Conservation (phyloP, 92 coral and sea anemone species). For the Zoanthus sociatus region DNA sequence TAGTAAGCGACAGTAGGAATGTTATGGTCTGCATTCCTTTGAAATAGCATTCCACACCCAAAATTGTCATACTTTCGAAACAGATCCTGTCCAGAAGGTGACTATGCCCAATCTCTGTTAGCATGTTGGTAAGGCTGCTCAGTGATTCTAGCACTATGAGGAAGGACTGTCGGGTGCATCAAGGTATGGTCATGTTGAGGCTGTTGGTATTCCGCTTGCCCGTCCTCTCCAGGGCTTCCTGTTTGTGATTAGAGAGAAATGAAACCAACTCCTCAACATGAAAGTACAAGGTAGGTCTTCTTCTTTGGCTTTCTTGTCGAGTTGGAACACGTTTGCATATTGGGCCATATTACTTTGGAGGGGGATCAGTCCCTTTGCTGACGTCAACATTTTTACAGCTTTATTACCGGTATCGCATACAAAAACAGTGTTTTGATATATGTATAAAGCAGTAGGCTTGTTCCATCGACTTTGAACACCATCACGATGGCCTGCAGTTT, state of each 20-base stretch:
- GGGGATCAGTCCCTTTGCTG: slow-evolving; percentile 64
- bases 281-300: slow-evolving; percentile 44
- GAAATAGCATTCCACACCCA: slow-evolving; percentile 54
- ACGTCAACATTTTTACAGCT: slow-evolving; percentile 59
- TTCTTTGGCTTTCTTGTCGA: slow-evolving; percentile 47
- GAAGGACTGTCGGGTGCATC: slow-evolving; percentile 48
- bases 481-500: slow-evolving; percentile 10
- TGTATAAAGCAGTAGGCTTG: slow-evolving; percentile 57
- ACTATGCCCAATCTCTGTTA: not conserved
- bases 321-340: slow-evolving; percentile 57
- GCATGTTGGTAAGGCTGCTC: not conserved
- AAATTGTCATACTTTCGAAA: slow-evolving; percentile 44
- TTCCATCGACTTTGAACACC: slow-evolving; percentile 58
- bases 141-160: not conserved
- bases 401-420: slow-evolving; percentile 68
- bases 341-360: slow-evolving; percentile 47
- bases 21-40: slow-evolving; percentile 68
- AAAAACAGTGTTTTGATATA: slow-evolving; percentile 53
- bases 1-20: slow-evolving; percentile 56
- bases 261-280: not conserved
- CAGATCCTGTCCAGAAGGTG: not conserved
- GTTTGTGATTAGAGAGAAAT: not conserved
- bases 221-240: not conserved
- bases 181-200: slow-evolving; percentile 48
- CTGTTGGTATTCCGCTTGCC: slow-evolving; percentile 19